Evolutionary conservation across 2,113 vertebrate genomes (phyloP).

Genomic region (Tricholaema leucomelas): DNA sequence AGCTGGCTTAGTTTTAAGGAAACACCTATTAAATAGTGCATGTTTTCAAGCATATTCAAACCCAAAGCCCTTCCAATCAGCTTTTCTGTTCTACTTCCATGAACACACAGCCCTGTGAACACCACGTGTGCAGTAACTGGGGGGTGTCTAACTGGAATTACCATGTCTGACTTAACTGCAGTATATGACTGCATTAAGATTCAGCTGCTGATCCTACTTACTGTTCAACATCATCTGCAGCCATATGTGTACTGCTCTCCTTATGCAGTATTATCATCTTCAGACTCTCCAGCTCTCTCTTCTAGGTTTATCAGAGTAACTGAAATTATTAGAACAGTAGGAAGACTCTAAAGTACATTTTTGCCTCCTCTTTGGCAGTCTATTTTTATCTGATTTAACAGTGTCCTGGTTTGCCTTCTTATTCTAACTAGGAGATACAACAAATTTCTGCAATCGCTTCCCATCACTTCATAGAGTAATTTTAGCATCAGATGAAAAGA

Average conservation of each 20-base stretch:
- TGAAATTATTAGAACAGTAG: not conserved
- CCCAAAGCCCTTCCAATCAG: not conserved
- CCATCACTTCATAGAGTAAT: constrained; percentile 30
- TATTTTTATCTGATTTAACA: constrained; percentile 41
- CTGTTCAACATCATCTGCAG: not conserved
- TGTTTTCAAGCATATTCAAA: not conserved
- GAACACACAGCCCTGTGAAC: not conserved
- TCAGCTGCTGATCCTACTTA: not conserved
- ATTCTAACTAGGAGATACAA: constrained; percentile 37
- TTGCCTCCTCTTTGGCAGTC: not conserved
- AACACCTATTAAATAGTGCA: not conserved
- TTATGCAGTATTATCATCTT: not conserved
- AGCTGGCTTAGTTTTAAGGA: not conserved
- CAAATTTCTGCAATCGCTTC: constrained; percentile 49
- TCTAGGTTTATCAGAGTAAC: not conserved
- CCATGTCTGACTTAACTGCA: not conserved
- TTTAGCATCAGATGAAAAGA: not conserved
- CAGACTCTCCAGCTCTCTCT: not conserved
- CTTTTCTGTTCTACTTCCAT: not conserved
- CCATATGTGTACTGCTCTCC: not conserved
- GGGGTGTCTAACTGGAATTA: not conserved
- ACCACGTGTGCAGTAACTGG: not conserved
- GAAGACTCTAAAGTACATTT: not conserved
- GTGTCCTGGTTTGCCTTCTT: constrained; percentile 38
- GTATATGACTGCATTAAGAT: not conserved